phyloP scores from a whole-genome alignment of 2,888 invertebrate species.

The Gymnosoma rotundatum region DNA sequence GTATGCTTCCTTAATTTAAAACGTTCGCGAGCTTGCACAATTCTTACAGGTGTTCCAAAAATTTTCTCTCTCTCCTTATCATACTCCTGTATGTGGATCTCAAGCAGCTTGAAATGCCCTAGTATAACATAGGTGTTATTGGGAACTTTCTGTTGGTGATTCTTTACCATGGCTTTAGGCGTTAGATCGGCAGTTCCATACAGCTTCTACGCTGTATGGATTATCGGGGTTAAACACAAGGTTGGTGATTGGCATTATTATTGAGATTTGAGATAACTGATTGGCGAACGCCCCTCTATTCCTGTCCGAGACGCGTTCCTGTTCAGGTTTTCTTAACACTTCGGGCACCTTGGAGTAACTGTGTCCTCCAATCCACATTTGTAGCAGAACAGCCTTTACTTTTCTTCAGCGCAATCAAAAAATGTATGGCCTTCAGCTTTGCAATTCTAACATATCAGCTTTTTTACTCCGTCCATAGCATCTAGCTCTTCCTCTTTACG shows the following conservation, averaged over 20 bases:
- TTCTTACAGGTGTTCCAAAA: not conserved
- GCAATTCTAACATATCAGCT: not conserved
- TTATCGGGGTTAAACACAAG: no score
- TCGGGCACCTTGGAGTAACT: not conserved
- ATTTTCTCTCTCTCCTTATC: not conserved
- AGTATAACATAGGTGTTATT: no score
- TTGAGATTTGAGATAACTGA: not conserved
- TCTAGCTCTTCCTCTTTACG: no score
- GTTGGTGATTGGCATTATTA: not conserved
- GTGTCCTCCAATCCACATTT: not conserved
- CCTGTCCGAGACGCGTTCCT: not conserved
- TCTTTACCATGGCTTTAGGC: no score
- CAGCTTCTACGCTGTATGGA: no score
- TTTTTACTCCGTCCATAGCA: no score
- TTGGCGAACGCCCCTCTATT: not conserved
- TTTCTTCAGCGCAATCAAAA: not conserved
- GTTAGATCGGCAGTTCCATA: no score
- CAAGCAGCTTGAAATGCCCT: no score
- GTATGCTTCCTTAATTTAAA: not conserved
- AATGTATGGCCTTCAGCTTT: conserved; percentile 1
- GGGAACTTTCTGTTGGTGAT: no score
- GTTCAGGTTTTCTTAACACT: not conserved
- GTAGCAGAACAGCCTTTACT: not conserved
- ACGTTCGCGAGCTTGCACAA: not conserved
- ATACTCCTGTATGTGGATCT: no score